phyloP scores from a whole-genome alignment of 2,888 invertebrate species.

The Ennomos quercinarius region DNA sequence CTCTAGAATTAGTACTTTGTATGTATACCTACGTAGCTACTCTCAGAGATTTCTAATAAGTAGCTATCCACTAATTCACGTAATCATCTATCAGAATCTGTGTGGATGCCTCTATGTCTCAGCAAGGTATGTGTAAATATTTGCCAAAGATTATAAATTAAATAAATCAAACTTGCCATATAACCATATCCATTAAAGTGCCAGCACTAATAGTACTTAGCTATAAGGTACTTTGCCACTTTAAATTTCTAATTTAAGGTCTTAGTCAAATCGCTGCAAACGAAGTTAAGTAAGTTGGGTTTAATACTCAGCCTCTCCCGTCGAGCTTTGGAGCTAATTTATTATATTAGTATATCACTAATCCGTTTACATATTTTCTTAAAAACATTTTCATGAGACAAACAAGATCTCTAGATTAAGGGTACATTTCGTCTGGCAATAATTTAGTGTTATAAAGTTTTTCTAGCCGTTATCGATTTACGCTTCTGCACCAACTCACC shows the following conservation, averaged over 20 bases:
- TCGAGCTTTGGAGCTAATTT: not conserved
- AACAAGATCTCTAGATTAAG: constrained; percentile 16
- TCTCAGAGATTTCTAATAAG: too few relatives aligned
- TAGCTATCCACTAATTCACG: too few relatives aligned
- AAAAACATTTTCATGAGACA: constrained; percentile 12
- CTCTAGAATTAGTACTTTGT: too few relatives aligned
- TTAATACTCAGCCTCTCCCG: not conserved
- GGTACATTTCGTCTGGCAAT: constrained; percentile 7
- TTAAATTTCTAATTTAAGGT: constrained; percentile 10
- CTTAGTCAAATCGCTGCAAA: constrained; percentile 7
- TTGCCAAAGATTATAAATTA: constrained; percentile 5
- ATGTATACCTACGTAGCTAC: too few relatives aligned
- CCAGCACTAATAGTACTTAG: constrained; percentile 4
- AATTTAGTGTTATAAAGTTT: constrained; percentile 1
- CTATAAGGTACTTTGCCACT: not conserved
- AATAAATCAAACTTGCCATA: not conserved
- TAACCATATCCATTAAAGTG: constrained; percentile 2
- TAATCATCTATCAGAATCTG: too few relatives aligned
- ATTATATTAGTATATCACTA: constrained; percentile 7
- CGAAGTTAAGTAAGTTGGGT: constrained; percentile 6
- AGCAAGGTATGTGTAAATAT: too few relatives aligned
- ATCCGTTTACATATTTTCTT: constrained; percentile 5
- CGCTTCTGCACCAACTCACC: too few relatives aligned
- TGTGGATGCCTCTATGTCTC: too few relatives aligned
- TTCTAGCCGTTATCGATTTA: too few relatives aligned